These are phyloP conservation scores for Pseudanteris insignis DNA, from an alignment of 2,888 invertebrate genomes.

Conservation along the genomic window DNA sequence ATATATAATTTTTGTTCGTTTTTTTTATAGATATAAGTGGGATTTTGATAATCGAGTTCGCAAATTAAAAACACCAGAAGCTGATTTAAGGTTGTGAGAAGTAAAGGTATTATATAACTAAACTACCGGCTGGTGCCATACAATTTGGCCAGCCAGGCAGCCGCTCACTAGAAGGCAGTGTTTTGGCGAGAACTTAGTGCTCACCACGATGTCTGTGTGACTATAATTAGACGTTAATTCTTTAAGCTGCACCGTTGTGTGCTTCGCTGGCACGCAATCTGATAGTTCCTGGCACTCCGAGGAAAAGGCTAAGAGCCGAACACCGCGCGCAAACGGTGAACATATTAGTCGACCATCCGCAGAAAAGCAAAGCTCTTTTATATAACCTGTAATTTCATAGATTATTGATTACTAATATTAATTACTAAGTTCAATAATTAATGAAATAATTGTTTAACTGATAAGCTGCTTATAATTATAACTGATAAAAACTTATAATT, in stretches of 20 bases:
- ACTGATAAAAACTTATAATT: too few relatives aligned
- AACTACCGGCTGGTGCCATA: constrained; percentile 84
- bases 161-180: constrained; percentile 90
- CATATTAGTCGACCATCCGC: constrained; percentile 89
- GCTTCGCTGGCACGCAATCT: constrained; percentile 71
- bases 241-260: constrained; percentile 68
- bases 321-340: constrained; percentile 88
- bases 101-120: constrained; percentile 39
- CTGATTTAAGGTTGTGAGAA: too few relatives aligned
- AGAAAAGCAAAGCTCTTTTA: constrained; percentile 92
- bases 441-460: too few relatives aligned
- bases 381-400: constrained; percentile 68
- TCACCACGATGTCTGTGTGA: constrained; percentile 85
- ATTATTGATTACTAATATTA: not conserved
- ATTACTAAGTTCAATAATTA: too few relatives aligned
- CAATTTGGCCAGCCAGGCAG: constrained; percentile 86
- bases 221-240: constrained; percentile 78
- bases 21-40: too few relatives aligned
- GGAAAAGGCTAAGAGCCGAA: constrained; percentile 84
- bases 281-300: constrained; percentile 81
- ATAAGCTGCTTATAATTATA: too few relatives aligned
- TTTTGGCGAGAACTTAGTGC: constrained; percentile 88
- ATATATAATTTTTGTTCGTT: not conserved
- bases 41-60: too few relatives aligned
- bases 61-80: too few relatives aligned